Evolutionary conservation across 2,113 vertebrate species (phyloP).

Genomic region (Caretta caretta): DNA sequence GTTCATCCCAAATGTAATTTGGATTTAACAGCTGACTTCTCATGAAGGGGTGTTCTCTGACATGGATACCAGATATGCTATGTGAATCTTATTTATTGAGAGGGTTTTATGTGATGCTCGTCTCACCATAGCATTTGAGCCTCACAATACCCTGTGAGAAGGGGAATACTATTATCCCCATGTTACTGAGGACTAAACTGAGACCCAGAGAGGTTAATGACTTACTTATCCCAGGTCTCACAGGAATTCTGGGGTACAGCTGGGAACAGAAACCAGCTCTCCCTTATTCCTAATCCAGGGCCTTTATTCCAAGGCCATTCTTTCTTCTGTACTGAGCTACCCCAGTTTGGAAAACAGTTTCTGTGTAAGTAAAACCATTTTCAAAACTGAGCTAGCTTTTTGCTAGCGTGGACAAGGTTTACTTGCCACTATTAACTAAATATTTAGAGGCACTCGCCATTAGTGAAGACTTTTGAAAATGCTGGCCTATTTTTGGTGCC

Average conservation of each 20-base stretch:
- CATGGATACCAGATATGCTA: neutral
- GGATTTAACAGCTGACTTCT: neutral
- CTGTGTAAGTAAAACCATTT: neutral
- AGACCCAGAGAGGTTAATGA: neutral
- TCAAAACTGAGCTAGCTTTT: neutral
- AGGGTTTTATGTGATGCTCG: fast-evolving
- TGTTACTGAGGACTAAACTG: neutral
- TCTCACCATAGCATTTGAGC: neutral
- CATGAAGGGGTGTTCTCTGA: neutral
- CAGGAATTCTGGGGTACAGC: neutral
- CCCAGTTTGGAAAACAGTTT: constrained; percentile 4
- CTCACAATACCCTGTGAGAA: neutral
- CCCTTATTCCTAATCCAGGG: neutral
- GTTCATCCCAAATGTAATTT: neutral
- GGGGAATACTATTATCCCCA: fast-evolving
- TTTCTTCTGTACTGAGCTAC: neutral
- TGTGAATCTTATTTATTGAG: neutral
- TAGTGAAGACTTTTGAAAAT: too few species aligned
- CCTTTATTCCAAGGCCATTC: neutral
- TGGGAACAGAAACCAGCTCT: neutral
- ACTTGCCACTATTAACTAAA: neutral
- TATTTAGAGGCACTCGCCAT: neutral
- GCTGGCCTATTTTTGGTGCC: too few species aligned
- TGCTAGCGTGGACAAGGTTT: neutral
- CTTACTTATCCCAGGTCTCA: neutral